Base-by-base conservation (phyloP, 2,797 vertebrate species). In the Philypnodon macrostomus region DNA sequence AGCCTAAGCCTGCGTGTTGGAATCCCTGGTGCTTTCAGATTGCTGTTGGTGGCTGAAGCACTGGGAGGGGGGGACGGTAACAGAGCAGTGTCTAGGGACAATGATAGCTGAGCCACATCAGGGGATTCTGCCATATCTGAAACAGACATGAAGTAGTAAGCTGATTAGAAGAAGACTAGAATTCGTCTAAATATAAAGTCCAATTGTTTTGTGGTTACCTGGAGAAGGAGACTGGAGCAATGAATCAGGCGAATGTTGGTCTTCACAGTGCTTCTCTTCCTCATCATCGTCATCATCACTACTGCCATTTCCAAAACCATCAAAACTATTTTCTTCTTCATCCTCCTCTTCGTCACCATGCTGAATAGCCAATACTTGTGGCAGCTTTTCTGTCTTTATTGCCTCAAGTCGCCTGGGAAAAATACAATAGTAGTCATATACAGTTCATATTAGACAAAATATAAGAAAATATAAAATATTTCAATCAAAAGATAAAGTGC, bases 371-470 rank as follows among this genome's bases (percentile, higher is more conserved):
- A 89, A 65, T 27, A 87, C 58, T 53, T 89, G 90, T 4, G 86
- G 63, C 2, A 56, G 37, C 47, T 75, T 73, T 7, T 88, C 88
- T 55, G 60, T 85, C 59, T 87, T 69, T 71, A 79, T 75, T 41
- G 76, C 73, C 39, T 84, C 70, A 29, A 89, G 81, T 53, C 67
- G 83, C 56, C 94, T 96, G 70, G 35, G n/a, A n/a, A 63, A 84
- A 53, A 72, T 2, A 47, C n/a, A 23, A 6, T 6, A 23, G 21
- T 23, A 23, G n/a, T n/a, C n/a, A n/a, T n/a, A n/a, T n/a, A 27
- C 26, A 27, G 26, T 9, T 27, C 26, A 27, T 27, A n/a, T n/a
- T n/a, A n/a, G n/a, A n/a, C n/a, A n/a, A n/a, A n/a, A n/a, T n/a
- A n/a, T n/a, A n/a, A n/a, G n/a, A n/a, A n/a, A n/a, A n/a, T n/a